Percentiles rank a stretch among this genome's conserved stretches.
These are phyloP conservation scores for Falcaria lacertinaria DNA, from an alignment of 2,888 invertebrate genomes.

Conservation along the genomic window DNA sequence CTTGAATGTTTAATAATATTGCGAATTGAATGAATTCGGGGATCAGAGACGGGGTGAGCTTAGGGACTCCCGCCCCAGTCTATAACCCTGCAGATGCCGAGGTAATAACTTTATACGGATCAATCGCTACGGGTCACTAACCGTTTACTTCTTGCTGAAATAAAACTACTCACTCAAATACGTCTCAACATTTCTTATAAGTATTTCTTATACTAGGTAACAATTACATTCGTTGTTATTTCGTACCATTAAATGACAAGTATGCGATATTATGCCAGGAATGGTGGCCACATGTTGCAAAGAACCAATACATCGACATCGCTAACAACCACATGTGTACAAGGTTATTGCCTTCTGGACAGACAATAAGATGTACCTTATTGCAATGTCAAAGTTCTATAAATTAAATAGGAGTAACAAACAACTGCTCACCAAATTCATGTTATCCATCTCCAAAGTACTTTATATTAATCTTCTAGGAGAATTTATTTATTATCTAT, in stretches of 20 bases:
- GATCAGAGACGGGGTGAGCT: constrained; percentile 29
- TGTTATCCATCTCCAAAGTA: constrained; percentile 33
- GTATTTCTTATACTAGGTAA: constrained; percentile 10
- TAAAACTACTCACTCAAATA: constrained; percentile 13
- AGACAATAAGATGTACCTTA: constrained; percentile 12
- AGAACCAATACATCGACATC: constrained; percentile 49
- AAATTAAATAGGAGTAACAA: neutral
- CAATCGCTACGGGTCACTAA: constrained; percentile 33
- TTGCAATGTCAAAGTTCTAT: neutral
- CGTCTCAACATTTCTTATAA: constrained; percentile 1
- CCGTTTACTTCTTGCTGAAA: constrained; percentile 25
- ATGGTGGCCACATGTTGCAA: constrained; percentile 70
- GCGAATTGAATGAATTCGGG: constrained; percentile 42
- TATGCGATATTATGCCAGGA: constrained; percentile 39
- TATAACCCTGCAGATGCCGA: constrained; percentile 42
- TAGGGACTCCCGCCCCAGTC: constrained; percentile 42
- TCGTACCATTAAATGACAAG: constrained; percentile 15
- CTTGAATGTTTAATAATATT: constrained; percentile 38
- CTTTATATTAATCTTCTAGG: constrained; percentile 20
- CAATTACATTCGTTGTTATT: constrained; percentile 12
- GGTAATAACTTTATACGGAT: constrained; percentile 43
- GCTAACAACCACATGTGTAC: constrained; percentile 64
- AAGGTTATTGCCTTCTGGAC: constrained; percentile 52
- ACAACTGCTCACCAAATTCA: constrained; percentile 42
- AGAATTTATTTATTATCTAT: constrained; percentile 36